Conservation (phyloP, 2,888 invertebrate genomes). For the Nemapogon koenigi region DNA sequence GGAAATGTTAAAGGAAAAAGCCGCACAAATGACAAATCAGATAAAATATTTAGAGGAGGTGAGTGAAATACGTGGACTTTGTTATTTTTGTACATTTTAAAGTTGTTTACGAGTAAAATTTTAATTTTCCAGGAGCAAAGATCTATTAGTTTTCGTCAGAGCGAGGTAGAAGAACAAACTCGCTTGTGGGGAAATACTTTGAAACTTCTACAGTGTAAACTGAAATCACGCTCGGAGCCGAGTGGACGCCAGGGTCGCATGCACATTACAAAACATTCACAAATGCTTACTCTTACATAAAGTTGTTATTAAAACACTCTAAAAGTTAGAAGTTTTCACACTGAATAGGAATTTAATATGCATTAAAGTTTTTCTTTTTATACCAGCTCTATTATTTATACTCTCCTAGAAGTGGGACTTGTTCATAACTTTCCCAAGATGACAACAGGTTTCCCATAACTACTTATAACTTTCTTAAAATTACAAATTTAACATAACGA, state of each 20-base stretch:
- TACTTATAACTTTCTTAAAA: no score
- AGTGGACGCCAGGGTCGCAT: constrained; percentile 60
- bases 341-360: no score
- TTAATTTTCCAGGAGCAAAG: constrained; percentile 41
- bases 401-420: no score
- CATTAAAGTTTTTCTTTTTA: no score
- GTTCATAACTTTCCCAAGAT: no score
- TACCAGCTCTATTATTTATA: no score
- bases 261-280: constrained; percentile 67
- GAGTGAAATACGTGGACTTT: constrained; percentile 5
- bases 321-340: neutral
- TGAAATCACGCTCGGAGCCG: constrained; percentile 55
- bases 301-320: neutral
- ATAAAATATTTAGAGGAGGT: constrained; percentile 56
- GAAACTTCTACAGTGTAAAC: constrained; percentile 62
- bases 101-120: constrained; percentile 1
- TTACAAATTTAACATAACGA: no score
- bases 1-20: constrained; percentile 67
- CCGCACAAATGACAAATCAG: constrained; percentile 65
- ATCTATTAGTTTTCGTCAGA: constrained; percentile 49
- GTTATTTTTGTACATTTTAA: neutral
- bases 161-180: constrained; percentile 53
- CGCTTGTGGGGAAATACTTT: constrained; percentile 45
- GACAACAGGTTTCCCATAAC: no score
- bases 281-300: constrained; percentile 55